Conservation (phyloP, 1,140 invertebrate genomes). For the Zaprionus davidi region DNA sequence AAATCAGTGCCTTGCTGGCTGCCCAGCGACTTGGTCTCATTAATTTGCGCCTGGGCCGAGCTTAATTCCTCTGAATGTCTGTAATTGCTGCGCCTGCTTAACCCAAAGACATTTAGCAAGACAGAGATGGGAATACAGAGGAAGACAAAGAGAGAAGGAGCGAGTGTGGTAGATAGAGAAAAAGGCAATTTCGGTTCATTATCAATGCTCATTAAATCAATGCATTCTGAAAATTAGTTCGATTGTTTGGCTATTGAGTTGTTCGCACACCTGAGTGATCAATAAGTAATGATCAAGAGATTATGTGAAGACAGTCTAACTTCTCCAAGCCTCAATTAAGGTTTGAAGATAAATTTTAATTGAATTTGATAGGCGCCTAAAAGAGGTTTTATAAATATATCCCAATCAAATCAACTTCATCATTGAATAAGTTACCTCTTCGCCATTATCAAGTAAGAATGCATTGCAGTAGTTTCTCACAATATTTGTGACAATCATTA, state of each 20-base stretch:
- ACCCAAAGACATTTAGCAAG: neutral
- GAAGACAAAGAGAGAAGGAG: neutral
- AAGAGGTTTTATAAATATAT: too few relatives aligned
- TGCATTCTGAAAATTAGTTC: constrained; percentile 12
- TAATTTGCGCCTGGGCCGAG: constrained; percentile 52
- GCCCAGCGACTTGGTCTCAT: constrained; percentile 32
- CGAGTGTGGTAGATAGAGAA: neutral
- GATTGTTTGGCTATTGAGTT: neutral
- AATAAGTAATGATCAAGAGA: neutral
- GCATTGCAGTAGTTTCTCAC: too few relatives aligned
- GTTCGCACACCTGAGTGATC: neutral
- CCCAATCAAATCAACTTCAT: too few relatives aligned
- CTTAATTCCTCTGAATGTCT: constrained; percentile 50
- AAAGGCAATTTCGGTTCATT: constrained; percentile 45
- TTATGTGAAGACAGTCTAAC: too few relatives aligned
- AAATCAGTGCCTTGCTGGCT: constrained; percentile 50
- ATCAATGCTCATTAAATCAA: constrained; percentile 34
- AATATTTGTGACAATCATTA: neutral
- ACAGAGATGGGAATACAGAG: neutral
- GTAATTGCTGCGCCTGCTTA: constrained; percentile 41
- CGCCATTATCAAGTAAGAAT: too few relatives aligned
- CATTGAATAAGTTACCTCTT: too few relatives aligned
- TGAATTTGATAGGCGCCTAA: neutral
- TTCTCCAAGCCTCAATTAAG: too few relatives aligned
- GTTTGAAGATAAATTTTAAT: neutral